Percentiles rank a stretch among this genome's conserved stretches.
phyloP scores from a whole-genome alignment of 2,888 invertebrate genomes.

The Eupithecia subumbrata region DNA sequence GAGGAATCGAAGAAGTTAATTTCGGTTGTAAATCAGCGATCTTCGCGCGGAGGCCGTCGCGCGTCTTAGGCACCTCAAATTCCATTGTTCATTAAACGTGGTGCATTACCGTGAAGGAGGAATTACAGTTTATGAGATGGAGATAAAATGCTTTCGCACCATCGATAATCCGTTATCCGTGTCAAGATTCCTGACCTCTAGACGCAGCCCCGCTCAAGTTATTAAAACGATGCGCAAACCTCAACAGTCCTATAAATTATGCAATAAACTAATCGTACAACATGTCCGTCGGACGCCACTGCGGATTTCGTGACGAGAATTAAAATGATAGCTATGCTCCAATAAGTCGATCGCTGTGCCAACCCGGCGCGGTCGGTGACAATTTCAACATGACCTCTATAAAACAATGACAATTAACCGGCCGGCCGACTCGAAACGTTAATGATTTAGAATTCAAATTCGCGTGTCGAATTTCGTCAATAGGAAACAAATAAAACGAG shows the following conservation, averaged over 20 bases:
- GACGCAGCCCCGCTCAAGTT: slow-evolving; percentile 41
- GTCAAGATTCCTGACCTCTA: slow-evolving; percentile 41
- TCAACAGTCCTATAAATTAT: slow-evolving; percentile 62
- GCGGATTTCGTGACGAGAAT: slow-evolving; percentile 72
- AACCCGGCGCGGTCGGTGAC: slow-evolving; percentile 63
- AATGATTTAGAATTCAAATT: slow-evolving; percentile 58
- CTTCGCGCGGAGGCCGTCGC: slow-evolving; percentile 14
- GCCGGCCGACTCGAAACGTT: slow-evolving; percentile 60
- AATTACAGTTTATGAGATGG: slow-evolving; percentile 46
- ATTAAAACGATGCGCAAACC: slow-evolving; percentile 55
- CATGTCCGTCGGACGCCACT: slow-evolving; percentile 62
- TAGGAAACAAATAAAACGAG: slow-evolving; percentile 62
- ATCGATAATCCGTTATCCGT: slow-evolving; percentile 47
- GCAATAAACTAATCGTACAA: slow-evolving; percentile 67
- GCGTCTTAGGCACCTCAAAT: slow-evolving; percentile 34
- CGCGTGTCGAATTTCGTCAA: slow-evolving; percentile 54
- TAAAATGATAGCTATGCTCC: slow-evolving; percentile 76
- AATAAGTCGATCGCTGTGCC: slow-evolving; percentile 76
- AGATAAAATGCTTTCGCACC: slow-evolving; percentile 47
- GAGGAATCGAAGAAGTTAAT: slow-evolving; percentile 19
- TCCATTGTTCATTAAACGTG: slow-evolving; percentile 38
- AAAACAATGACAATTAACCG: slow-evolving; percentile 72
- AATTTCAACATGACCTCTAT: slow-evolving; percentile 72
- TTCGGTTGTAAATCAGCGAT: slow-evolving; percentile 34
- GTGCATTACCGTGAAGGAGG: slow-evolving; percentile 38